phyloP scores from a whole-genome alignment of 2,113 vertebrate genomes.

The Tyto alba region DNA sequence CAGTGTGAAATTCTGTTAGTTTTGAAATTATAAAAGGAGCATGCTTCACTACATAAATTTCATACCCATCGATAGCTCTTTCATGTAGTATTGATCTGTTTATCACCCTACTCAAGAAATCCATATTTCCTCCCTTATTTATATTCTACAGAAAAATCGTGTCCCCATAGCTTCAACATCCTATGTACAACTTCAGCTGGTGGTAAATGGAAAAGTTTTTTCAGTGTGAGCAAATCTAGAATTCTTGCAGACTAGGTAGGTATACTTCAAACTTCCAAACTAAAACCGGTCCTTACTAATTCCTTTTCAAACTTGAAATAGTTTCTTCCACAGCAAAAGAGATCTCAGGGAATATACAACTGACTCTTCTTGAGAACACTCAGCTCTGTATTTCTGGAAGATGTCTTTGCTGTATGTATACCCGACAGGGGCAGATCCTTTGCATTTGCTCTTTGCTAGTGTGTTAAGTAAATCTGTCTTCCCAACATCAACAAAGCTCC shows the following conservation, averaged over 20 bases:
- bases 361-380: neutral
- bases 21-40: constrained; percentile 16
- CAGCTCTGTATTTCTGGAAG: neutral
- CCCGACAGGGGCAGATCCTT: neutral
- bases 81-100: constrained; percentile 63
- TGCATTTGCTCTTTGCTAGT: neutral
- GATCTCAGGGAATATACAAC: neutral
- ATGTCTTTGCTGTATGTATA: neutral
- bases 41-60: constrained; percentile 20
- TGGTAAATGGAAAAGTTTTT: neutral
- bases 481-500: neutral
- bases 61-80: constrained; percentile 5
- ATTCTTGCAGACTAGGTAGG: neutral
- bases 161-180: neutral
- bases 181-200: neutral
- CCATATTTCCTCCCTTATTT: constrained; percentile 47
- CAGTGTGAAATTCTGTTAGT: constrained; percentile 26
- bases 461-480: neutral
- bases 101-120: constrained; percentile 44
- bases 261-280: neutral
- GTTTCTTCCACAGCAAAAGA: neutral
- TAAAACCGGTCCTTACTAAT: neutral
- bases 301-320: neutral
- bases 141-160: constrained; percentile 36
- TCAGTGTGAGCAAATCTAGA: neutral